These are phyloP conservation scores for Agrilus cyanescens DNA, from an alignment of 2,888 invertebrate species.

Conservation along the genomic window DNA sequence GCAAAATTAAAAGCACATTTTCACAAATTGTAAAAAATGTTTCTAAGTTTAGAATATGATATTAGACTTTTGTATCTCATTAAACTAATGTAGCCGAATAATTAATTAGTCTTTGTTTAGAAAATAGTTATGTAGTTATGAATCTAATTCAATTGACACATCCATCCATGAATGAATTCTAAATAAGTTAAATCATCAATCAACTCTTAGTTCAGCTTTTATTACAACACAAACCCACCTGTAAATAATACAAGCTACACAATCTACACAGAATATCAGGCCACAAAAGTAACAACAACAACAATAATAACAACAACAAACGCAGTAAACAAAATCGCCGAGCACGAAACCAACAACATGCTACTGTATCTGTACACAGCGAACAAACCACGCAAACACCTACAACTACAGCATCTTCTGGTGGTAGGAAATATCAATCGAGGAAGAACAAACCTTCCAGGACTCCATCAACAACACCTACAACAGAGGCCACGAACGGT, in stretches of 20 bases:
- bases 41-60: too few relatives aligned
- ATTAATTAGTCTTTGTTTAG: too few relatives aligned
- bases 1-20: too few relatives aligned
- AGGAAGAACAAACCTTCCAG: slow-evolving; percentile 30
- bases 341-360: slow-evolving; percentile 43
- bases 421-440: slow-evolving; percentile 42
- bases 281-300: slow-evolving; percentile 5
- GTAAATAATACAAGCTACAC: slow-evolving; percentile 36
- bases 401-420: slow-evolving; percentile 30
- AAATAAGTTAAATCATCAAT: too few relatives aligned
- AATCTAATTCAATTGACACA: too few relatives aligned
- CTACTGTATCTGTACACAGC: slow-evolving; percentile 57
- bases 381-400: slow-evolving; percentile 38
- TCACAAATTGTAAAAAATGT: too few relatives aligned
- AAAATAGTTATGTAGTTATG: too few relatives aligned
- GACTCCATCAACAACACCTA: slow-evolving; percentile 8
- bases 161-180: too few relatives aligned
- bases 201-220: too few relatives aligned
- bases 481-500: slow-evolving; percentile 26
- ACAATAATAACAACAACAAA: slow-evolving; percentile 16
- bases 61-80: too few relatives aligned
- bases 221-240: slow-evolving; percentile 24
- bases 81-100: too few relatives aligned
- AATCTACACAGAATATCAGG: slow-evolving; percentile 27
- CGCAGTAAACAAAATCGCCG: slow-evolving; percentile 31